Evolutionary conservation across 2,113 vertebrate species (phyloP).

Genomic region (Cervus canadensis): DNA sequence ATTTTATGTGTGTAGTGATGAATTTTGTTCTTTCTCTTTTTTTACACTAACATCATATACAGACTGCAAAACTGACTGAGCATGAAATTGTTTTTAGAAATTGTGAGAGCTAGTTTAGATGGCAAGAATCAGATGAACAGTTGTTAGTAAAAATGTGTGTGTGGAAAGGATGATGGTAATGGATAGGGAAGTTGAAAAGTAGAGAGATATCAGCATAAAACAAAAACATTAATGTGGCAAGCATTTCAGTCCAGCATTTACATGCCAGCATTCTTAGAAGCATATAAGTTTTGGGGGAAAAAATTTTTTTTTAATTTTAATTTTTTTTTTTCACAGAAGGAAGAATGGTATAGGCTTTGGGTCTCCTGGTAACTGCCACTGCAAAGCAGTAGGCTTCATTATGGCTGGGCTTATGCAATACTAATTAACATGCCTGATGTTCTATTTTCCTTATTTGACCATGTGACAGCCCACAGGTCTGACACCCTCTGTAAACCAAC

Average conservation of each 20-base stretch:
- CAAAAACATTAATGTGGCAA: not conserved
- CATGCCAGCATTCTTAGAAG: not conserved
- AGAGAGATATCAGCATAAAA: not conserved
- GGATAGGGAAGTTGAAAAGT: not conserved
- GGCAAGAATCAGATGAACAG: conserved; percentile 41
- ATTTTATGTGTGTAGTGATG: conserved; percentile 61
- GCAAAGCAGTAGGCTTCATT: conserved; percentile 90
- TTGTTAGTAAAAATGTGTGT: conserved; percentile 48
- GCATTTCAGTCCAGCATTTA: not conserved
- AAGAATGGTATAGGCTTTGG: conserved; percentile 58
- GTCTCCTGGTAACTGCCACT: conserved; percentile 80
- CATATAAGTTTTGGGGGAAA: not conserved
- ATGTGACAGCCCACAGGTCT: conserved; percentile 78
- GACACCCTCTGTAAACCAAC: conserved; percentile 73
- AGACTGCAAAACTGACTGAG: conserved; percentile 68
- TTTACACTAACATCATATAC: conserved; percentile 70
- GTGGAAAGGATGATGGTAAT: not conserved
- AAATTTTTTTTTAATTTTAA: accelerated
- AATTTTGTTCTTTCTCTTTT: conserved; percentile 62
- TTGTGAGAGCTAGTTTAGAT: conserved; percentile 58
- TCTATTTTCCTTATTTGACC: conserved; percentile 75
- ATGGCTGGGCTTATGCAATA: conserved; percentile 83
- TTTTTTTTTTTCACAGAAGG: conserved; percentile 53
- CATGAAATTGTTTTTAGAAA: conserved; percentile 78
- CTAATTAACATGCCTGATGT: conserved; percentile 91